Conservation (phyloP, 2,888 invertebrate genomes). For the Melanophora roralis region DNA sequence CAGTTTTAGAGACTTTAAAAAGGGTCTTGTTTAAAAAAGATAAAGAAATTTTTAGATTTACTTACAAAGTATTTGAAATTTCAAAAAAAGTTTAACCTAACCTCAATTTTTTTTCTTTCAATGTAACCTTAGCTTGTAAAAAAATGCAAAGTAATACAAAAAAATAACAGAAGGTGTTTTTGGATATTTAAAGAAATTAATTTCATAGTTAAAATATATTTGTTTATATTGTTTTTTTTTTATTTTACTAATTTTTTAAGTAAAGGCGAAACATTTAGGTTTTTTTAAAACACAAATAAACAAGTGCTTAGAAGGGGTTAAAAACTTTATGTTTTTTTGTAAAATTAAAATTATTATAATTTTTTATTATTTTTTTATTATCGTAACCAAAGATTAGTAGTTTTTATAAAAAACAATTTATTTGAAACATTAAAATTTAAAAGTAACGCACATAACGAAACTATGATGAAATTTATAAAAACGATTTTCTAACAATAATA, state of each 20-base stretch:
- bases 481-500: slow-evolving; percentile 59
- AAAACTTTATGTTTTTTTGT: no score
- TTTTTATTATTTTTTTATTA: not conserved
- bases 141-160: no score
- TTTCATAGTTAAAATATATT: no score
- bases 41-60: not conserved
- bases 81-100: not conserved
- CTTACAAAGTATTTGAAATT: not conserved
- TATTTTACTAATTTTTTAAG: no score
- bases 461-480: slow-evolving; percentile 44
- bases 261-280: not conserved
- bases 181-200: no score
- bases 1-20: no score
- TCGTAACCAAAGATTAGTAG: slow-evolving; percentile 22
- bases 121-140: no score
- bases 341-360: no score
- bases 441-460: slow-evolving; percentile 59
- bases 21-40: not conserved
- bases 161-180: no score
- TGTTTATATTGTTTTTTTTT: not conserved
- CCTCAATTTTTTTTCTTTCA: no score
- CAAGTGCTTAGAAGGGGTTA: no score
- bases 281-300: not conserved
- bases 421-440: slow-evolving; percentile 4
- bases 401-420: slow-evolving; percentile 1